Base-by-base conservation (phyloP, 2,888 invertebrate species). In the Lepidonotus clava region DNA sequence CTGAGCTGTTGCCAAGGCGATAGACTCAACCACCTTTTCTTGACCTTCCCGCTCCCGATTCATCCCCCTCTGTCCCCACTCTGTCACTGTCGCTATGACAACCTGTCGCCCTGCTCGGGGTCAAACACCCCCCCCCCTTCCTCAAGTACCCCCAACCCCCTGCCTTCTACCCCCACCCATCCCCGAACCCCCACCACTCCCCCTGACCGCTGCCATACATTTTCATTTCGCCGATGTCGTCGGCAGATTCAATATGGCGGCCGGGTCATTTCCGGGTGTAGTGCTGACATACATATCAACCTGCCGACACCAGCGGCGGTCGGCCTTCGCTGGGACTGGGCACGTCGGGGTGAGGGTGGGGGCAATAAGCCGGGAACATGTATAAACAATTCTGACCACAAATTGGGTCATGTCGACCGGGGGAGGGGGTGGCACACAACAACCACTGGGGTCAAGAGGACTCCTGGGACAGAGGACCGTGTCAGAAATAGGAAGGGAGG, bases 201-300 rank as follows among this genome's bases (percentile, higher is more conserved):
- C 28, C 66, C 66, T 18, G 1, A 11, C 41, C 51, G 41, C 28
- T 41, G 46, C 28, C 80, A 80, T 80, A 80, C n/a, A 80, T 80
- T 80, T 80, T 80, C 80, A 80, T 80, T 80, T 80, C 24, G 80
- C 40, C 24, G 11, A 34, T n/a, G 28, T 18, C 46, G 11, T 24
- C 34, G 51, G 28, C 80, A 28, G 41, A 80, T 80, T 80, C 80
- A 80, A 80, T 80, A 80, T 80, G 80, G 80, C 80, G 24, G 24
- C 11, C 80, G 14, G 80, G 51, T 51, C 51, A 80, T n/a, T 80
- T 80, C 80, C 80, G 41, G 18, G 21, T 80, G 6, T 28, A 36
- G 11, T n/a, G 41, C 80, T 46, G 80, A 80, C 80, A 80, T 80
- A 80, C 46, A 80, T 80, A 80, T 71, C 71, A 66, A 66, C n/a